These are phyloP conservation scores for Amphibalanus amphitrite DNA, from an alignment of 1,140 invertebrate species.

Conservation along the genomic window DNA sequence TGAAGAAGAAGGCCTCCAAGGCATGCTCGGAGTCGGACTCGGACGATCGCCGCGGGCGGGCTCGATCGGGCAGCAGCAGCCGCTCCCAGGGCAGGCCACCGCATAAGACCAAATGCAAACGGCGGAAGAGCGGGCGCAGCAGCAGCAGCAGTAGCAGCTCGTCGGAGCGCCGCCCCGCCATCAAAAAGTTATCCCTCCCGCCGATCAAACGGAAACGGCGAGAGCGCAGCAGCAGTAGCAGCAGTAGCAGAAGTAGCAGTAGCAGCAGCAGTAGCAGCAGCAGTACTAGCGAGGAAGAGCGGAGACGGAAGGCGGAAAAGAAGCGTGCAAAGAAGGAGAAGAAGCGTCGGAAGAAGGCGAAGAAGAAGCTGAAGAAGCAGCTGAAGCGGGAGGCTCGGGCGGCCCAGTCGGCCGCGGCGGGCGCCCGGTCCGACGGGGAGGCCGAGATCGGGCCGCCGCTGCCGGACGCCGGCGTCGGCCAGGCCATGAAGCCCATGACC, in stretches of 20 bases:
- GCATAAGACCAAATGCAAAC: neutral
- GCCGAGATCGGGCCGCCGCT: neutral
- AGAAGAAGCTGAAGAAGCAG: conserved; percentile 3
- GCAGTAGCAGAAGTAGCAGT: conserved; percentile 2
- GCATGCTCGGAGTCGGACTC: neutral
- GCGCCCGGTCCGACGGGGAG: neutral
- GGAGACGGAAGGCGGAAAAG: neutral
- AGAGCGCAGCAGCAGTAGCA: neutral
- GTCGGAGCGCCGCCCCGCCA: neutral
- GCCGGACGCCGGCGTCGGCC: neutral
- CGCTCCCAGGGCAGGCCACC: neutral
- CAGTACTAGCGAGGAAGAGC: conserved; percentile 10
- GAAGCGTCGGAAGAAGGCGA: neutral
- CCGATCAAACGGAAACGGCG: neutral
- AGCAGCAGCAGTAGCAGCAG: neutral
- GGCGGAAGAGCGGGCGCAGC: neutral
- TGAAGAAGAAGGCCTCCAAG: neutral
- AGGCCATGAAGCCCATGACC: conserved; percentile 67
- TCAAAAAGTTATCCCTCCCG: neutral
- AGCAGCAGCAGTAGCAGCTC: conserved; percentile 1
- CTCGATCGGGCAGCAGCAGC: neutral
- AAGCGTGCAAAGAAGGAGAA: neutral
- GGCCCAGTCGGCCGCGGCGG: neutral
- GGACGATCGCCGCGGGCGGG: neutral
- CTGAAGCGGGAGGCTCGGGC: neutral